Base-by-base conservation (phyloP, 2,113 vertebrate genomes). In the Scopus umbretta region DNA sequence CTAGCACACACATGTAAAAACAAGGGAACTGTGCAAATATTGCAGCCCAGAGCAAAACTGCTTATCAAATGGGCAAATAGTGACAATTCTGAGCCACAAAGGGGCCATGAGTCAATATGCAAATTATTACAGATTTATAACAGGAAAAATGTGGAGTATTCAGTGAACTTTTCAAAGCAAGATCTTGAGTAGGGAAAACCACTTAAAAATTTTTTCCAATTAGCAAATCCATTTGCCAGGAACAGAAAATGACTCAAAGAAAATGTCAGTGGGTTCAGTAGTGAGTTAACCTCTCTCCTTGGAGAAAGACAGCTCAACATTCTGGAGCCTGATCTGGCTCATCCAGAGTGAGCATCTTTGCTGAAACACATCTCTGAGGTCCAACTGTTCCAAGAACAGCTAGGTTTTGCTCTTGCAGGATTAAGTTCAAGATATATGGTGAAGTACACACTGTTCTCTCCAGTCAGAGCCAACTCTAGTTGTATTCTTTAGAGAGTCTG, bases 221-320 rank as follows among this genome's bases (percentile, higher is more conserved):
- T 95, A 96, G 40, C 9, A 3, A 75, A 96, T 49, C 68, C 26
- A 25, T 96, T 94, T 94, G 32, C n/a, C 38, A 67, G 84, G 45
- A 95, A 80, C 38, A 89, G 89, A 87, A 62, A 90, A 62, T 88
- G 81, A 94, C 86, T 96, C 96, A 91, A 74, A 71, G 56, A 82
- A 90, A 92, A 76, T 63, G 56, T 80, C 67, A 43, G 71, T 50
- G 87, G 45, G 86, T 89, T 95, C 81, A 91, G 32, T 2, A 91
- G 86, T 0, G 1, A 89, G 73, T 16, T 85, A 72, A 58, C 61
- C 89, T 79, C 87, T 89, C 66, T 78, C 59, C 74, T 43, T 38
- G 56, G 40, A 84, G 67, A 82, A 68, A 91, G 58, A 56, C 49
- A 91, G 45, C 53, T 86, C 90, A 96, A 22, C 45, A 40, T 95